phyloP scores from a whole-genome alignment of 2,797 vertebrate genomes.

The Mus spretus region DNA sequence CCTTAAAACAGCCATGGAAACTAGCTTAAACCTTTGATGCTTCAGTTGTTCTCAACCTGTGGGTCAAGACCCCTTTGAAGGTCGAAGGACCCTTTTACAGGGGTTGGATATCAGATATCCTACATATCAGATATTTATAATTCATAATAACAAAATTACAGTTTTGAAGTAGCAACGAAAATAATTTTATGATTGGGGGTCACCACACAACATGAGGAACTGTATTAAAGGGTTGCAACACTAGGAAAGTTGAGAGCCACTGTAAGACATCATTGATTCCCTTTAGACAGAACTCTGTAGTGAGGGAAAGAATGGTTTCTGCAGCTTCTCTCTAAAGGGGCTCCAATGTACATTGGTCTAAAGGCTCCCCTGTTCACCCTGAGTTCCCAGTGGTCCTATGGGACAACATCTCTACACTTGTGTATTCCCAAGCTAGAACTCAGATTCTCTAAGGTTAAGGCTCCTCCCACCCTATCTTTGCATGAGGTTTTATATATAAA shows the following conservation, averaged over 20 bases:
- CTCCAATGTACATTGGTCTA: background rate
- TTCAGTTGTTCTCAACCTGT: background rate
- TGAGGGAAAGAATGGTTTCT: background rate
- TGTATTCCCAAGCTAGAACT: background rate
- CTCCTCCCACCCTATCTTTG: background rate
- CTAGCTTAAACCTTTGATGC: background rate
- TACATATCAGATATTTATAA: background rate
- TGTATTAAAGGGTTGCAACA: background rate
- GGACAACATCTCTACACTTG: background rate
- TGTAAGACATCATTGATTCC: background rate
- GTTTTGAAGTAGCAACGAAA: background rate
- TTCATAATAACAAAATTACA: background rate
- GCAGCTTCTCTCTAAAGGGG: background rate
- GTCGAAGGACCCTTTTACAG: background rate
- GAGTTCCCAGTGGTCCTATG: background rate
- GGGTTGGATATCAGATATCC: background rate
- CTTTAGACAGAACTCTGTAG: background rate
- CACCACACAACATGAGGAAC: background rate
- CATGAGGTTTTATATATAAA: background rate
- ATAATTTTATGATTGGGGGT: background rate
- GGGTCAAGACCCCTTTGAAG: background rate
- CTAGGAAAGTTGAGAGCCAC: background rate
- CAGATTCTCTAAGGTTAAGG: background rate
- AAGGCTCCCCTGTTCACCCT: background rate
- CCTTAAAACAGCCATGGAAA: constrained; percentile 12